These are phyloP conservation scores for Chloroceryle inda DNA, from an alignment of 2,797 vertebrate species.

Conservation along the genomic window DNA sequence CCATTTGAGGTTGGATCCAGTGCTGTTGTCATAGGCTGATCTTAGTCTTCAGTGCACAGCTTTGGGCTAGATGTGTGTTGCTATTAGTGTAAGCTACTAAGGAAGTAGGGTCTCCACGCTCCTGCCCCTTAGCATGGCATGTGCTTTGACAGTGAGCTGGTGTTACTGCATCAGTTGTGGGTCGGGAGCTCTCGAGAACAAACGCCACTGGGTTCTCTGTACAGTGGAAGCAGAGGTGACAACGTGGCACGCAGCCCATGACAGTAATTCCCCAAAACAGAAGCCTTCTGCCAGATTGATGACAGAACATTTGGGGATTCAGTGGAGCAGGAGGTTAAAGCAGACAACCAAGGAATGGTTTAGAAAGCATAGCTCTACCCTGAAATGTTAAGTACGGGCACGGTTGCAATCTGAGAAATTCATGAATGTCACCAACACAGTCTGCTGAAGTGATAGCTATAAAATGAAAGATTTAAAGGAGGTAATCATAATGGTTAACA, in stretches of 20 bases:
- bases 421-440: constrained; percentile 21
- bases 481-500: constrained; percentile 58
- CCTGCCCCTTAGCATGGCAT: neutral
- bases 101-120: fast-evolving
- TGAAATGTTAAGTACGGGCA: neutral
- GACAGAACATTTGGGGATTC: neutral
- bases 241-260: fast-evolving
- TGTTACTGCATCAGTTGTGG: fast-evolving
- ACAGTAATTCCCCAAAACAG: neutral
- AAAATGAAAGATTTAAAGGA: constrained; percentile 56
- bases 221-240: neutral
- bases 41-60: neutral
- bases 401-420: neutral
- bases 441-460: constrained; percentile 47
- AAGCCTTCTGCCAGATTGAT: neutral
- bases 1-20: neutral
- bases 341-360: neutral
- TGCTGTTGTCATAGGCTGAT: neutral
- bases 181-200: neutral
- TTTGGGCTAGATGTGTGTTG: neutral
- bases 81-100: neutral
- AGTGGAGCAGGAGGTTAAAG: neutral
- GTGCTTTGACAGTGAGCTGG: neutral
- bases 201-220: neutral
- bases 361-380: neutral